Conservation (phyloP, 2,113 vertebrate genomes). For the Notarius quadriscutis region DNA sequence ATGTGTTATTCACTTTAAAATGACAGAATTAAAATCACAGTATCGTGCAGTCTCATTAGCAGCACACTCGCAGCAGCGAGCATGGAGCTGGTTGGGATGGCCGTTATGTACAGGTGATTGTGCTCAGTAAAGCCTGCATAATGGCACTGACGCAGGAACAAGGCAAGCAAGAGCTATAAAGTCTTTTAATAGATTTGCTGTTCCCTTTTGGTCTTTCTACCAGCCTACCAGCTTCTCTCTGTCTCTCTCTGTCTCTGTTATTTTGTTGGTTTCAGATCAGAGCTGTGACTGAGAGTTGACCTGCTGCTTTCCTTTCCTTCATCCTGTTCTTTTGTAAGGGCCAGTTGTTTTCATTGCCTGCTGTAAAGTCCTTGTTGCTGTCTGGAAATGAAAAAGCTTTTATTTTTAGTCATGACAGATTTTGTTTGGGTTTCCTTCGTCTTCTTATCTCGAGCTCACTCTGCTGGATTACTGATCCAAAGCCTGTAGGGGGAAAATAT, state of each 20-base stretch:
- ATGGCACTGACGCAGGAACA: conserved; percentile 27
- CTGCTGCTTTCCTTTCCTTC: conserved; percentile 19
- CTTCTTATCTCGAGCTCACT: not conserved
- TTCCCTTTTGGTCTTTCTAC: conserved; percentile 1
- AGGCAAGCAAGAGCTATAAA: conserved; percentile 13
- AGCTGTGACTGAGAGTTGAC: conserved; percentile 23
- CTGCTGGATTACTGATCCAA: not conserved
- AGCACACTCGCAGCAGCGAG: not conserved
- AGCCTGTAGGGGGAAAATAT: not conserved
- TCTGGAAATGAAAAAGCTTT: conserved; percentile 20
- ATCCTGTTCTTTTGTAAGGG: conserved; percentile 20
- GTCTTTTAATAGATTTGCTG: conserved; percentile 45
- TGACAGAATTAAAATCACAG: not conserved
- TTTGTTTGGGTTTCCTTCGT: conserved; percentile 32
- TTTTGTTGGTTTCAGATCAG: conserved; percentile 20
- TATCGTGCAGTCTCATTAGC: not conserved
- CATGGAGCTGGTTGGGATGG: not conserved
- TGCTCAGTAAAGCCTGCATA: not conserved
- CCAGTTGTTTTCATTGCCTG: conserved; percentile 3
- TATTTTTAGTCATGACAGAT: conserved; percentile 14
- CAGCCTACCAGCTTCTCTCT: not conserved
- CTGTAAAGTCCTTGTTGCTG: conserved; percentile 27
- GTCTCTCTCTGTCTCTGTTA: not conserved
- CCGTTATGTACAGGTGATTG: conserved; percentile 18
- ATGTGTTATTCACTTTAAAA: not conserved